These are phyloP conservation scores for Chrysolophus pictus DNA, from an alignment of 2,797 vertebrate species.

Conservation along the genomic window DNA sequence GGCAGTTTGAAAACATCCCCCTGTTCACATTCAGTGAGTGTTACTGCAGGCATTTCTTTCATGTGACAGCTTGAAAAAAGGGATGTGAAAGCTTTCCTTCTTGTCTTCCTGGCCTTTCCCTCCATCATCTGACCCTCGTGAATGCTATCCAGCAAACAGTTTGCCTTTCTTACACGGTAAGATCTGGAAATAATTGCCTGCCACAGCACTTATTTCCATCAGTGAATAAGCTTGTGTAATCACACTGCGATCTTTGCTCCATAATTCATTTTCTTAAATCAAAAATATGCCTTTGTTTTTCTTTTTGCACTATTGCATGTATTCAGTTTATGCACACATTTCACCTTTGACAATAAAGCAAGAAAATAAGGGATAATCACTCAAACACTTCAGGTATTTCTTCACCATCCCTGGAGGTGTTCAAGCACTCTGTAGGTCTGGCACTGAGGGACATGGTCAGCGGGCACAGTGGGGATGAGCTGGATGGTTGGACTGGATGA, in stretches of 20 bases:
- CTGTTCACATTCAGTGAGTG: constrained; percentile 55
- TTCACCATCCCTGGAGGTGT: too few species aligned
- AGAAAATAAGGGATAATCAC: constrained; percentile 64
- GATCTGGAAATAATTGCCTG: constrained; percentile 73
- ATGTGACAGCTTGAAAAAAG: constrained; percentile 71
- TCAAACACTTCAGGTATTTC: neutral
- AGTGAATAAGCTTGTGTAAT: constrained; percentile 59
- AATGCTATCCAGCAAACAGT: constrained; percentile 63
- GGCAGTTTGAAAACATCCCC: constrained; percentile 42
- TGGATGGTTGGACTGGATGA: too few species aligned
- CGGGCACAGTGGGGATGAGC: too few species aligned
- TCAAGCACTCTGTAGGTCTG: too few species aligned
- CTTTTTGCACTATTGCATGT: neutral
- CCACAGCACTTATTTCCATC: constrained; percentile 45
- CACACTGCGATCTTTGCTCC: constrained; percentile 21
- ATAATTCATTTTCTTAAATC: constrained; percentile 59
- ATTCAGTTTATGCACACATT: constrained; percentile 28
- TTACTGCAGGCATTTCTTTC: constrained; percentile 66
- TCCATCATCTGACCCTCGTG: constrained; percentile 58
- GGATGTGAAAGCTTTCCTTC: constrained; percentile 62
- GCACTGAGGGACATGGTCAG: too few species aligned
- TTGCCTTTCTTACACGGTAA: constrained; percentile 55
- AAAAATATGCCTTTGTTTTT: constrained; percentile 16
- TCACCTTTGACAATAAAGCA: constrained; percentile 42
- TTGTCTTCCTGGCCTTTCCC: constrained; percentile 53